Evolutionary conservation across 2,888 invertebrate species (phyloP), one percentile per base, ranked within the genome.

Genomic region (Lagria hirta): DNA sequence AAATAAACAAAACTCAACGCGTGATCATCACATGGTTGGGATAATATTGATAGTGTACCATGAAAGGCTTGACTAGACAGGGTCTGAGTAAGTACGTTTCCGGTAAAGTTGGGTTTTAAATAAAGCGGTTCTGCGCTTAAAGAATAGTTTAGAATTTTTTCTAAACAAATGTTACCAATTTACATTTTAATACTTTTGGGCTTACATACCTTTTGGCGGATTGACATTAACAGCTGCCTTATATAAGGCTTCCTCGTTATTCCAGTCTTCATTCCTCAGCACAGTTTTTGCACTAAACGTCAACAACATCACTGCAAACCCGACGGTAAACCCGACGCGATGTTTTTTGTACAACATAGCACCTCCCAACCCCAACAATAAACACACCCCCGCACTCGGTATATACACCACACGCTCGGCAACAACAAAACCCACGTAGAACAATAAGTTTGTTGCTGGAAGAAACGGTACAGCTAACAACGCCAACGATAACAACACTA

Each of bases 351-450:
- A 79, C 43, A 81, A 73, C 54, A 73, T 75, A 22, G 78, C 77
- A 48, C 82, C 76, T 22, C 89, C 88, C 56, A 86, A 74, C 35
- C 88, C 94, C 47, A 95, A 76, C 53, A 96, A 75, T 60, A 97
- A 79, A 74, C 95, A 96, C 73, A 88, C 90, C 36, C 96, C 97
- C 65, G 96, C 90, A 75, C 94, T 95, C 33, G 97, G 96, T 71
- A 97, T 82, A 75, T 97, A 98, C 53, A 98, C 79, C 54, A 97
- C 86, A 53, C 97, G 81, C 75, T 98, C 98, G 45, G 97, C 98
- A 40, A 97, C 88, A 56, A 98, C 97, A 73, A 98, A 98, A 32
- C 98, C 98, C 47, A 98, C 97, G 73, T 97, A 96, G 77, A 96
- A 95, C 73, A 97, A 86, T 60, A 96, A 75, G 79, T 98, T 98